Evolutionary conservation across 2,888 invertebrate species (phyloP).

Genomic region (Podotricha telesiphe): DNA sequence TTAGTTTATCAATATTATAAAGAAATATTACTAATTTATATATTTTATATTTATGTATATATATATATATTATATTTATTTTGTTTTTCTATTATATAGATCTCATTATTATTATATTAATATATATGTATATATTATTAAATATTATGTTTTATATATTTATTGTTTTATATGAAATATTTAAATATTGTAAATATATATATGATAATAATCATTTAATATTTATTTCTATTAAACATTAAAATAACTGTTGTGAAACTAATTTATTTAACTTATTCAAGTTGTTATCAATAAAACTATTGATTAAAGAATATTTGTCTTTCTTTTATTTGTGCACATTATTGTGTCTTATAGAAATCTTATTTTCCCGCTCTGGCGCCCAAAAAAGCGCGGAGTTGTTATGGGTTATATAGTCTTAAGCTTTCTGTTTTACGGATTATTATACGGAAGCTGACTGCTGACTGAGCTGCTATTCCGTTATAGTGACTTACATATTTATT

Average conservation of each 20-base stretch:
- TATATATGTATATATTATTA: conserved; percentile 37
- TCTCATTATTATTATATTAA: conserved; percentile 59
- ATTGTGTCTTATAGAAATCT: too few species aligned
- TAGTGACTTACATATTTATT: too few species aligned
- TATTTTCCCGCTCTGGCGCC: too few species aligned
- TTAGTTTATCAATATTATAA: conserved; percentile 51
- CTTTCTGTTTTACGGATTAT: too few species aligned
- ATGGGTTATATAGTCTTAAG: too few species aligned
- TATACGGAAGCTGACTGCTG: too few species aligned
- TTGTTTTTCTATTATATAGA: conserved; percentile 50
- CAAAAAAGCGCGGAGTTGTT: too few species aligned
- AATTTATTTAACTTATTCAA: conserved; percentile 60
- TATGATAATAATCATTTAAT: conserved; percentile 45
- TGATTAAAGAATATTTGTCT: conserved; percentile 60
- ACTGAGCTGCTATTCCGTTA: too few species aligned
- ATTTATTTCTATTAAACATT: conserved; percentile 49
- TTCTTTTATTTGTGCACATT: conserved; percentile 29
- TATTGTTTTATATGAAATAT: conserved; percentile 39
- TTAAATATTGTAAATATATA: conserved; percentile 61
- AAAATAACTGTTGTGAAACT: conserved; percentile 52
- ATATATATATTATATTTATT: conserved; percentile 7
- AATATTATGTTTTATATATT: conserved; percentile 6
- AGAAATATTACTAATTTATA: conserved; percentile 47
- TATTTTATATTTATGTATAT: conserved; percentile 50
- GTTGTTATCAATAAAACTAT: conserved; percentile 71